Evolutionary conservation across 2,797 vertebrate species (phyloP).

Genomic region (Tadarida brasiliensis): DNA sequence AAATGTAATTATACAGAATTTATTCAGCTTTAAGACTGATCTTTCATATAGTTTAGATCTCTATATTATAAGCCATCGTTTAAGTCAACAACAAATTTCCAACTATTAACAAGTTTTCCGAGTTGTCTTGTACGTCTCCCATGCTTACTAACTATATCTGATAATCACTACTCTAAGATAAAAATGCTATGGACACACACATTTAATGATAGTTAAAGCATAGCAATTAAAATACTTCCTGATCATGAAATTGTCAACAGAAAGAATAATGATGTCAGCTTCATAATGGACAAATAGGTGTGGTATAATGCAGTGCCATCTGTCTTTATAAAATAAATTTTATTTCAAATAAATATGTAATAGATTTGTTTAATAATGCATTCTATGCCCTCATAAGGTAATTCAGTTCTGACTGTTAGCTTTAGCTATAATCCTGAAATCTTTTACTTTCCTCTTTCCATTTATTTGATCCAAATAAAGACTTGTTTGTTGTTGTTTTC

Average conservation of each 20-base stretch:
- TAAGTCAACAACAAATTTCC: neutral
- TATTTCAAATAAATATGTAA: neutral
- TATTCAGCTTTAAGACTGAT: neutral
- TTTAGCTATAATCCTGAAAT: neutral
- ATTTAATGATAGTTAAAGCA: slow-evolving; percentile 19
- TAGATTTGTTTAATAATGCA: neutral
- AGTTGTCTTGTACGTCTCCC: neutral
- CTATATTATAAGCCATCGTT: slow-evolving; percentile 20
- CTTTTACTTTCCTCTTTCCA: neutral
- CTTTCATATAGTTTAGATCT: neutral
- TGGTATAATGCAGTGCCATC: neutral
- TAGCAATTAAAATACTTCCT: slow-evolving; percentile 27
- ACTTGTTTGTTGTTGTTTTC: neutral
- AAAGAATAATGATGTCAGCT: slow-evolving; percentile 58
- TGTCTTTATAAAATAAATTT: slow-evolving; percentile 37
- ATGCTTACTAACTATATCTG: slow-evolving; percentile 17
- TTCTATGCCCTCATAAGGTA: neutral
- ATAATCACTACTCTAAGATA: neutral
- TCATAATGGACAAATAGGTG: neutral
- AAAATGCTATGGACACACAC: slow-evolving; percentile 1
- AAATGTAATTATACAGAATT: neutral
- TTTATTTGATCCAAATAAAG: neutral
- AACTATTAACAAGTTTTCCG: neutral
- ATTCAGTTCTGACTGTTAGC: neutral
- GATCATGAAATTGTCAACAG: neutral